Conservation (phyloP, 2,113 vertebrate species). For the Pterophyllum scalare region DNA sequence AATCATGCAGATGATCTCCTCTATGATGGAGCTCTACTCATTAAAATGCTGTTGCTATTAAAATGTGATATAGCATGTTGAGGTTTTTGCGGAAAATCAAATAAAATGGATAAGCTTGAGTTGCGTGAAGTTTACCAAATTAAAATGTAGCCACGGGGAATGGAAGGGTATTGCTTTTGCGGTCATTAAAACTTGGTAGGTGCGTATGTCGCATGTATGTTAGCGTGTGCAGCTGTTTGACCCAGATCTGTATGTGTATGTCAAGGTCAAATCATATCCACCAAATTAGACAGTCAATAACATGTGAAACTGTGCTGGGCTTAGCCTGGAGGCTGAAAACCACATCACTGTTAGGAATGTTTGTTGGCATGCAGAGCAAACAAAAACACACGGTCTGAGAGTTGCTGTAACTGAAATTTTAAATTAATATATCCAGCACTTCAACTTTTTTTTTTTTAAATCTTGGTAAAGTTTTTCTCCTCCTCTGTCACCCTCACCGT, state of each 20-base stretch:
- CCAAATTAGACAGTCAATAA: conserved; percentile 50
- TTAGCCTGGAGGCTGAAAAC: conserved; percentile 48
- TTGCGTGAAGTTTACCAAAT: background rate
- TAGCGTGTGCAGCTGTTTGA: conserved; percentile 43
- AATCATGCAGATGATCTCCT: no score
- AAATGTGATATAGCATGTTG: background rate
- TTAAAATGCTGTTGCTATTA: no score
- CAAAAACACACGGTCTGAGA: background rate
- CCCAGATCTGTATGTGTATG: conserved; percentile 37
- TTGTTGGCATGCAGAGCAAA: background rate
- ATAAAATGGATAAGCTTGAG: background rate
- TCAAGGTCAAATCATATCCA: conserved; percentile 62
- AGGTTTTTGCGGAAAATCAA: background rate
- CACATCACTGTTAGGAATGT: conserved; percentile 21
- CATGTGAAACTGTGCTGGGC: conserved; percentile 2
- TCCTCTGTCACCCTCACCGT: background rate
- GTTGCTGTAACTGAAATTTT: fast-evolving
- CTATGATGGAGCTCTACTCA: no score
- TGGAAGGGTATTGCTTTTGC: background rate
- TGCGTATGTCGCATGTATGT: background rate
- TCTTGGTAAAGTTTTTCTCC: background rate
- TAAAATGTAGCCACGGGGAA: background rate
- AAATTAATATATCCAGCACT: background rate
- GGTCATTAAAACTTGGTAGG: background rate
- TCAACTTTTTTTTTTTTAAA: background rate